Conservation (phyloP, 2,888 invertebrate species). For the Parnassius smintheus region DNA sequence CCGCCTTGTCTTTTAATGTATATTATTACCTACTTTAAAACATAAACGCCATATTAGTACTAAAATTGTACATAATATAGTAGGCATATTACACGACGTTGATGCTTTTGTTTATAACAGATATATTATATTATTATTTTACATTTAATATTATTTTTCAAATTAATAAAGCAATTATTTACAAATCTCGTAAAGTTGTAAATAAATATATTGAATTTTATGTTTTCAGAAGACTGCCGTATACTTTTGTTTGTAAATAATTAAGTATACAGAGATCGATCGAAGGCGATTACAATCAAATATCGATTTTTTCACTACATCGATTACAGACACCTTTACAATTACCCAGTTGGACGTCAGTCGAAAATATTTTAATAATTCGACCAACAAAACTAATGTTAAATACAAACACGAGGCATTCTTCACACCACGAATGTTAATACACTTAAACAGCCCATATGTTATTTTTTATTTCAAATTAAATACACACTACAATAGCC, state of each 20-base stretch:
- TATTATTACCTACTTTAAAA: slow-evolving; percentile 48
- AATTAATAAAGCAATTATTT: slow-evolving; percentile 58
- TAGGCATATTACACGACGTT: slow-evolving; percentile 65
- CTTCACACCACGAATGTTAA: slow-evolving; percentile 57
- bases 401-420: slow-evolving; percentile 69
- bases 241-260: slow-evolving; percentile 62
- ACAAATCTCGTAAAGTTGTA: slow-evolving; percentile 67
- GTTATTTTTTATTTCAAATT: slow-evolving; percentile 57
- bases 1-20: slow-evolving; percentile 47
- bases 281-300: neutral
- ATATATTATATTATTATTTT: slow-evolving; percentile 50
- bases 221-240: slow-evolving; percentile 77
- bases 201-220: slow-evolving; percentile 54
- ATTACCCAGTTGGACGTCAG: slow-evolving; percentile 40
- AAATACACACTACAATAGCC: slow-evolving; percentile 67
- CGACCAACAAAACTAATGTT: slow-evolving; percentile 50
- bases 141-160: slow-evolving; percentile 49
- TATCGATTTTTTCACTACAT: slow-evolving; percentile 14
- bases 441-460: slow-evolving; percentile 56
- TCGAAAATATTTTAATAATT: slow-evolving; percentile 41
- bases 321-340: neutral
- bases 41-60: slow-evolving; percentile 75
- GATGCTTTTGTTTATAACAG: slow-evolving; percentile 54
- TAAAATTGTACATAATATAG: slow-evolving; percentile 72
- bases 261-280: slow-evolving; percentile 42